Evolutionary conservation across 1,140 invertebrate genomes (phyloP).

Genomic region (Branchinecta lindahli): DNA sequence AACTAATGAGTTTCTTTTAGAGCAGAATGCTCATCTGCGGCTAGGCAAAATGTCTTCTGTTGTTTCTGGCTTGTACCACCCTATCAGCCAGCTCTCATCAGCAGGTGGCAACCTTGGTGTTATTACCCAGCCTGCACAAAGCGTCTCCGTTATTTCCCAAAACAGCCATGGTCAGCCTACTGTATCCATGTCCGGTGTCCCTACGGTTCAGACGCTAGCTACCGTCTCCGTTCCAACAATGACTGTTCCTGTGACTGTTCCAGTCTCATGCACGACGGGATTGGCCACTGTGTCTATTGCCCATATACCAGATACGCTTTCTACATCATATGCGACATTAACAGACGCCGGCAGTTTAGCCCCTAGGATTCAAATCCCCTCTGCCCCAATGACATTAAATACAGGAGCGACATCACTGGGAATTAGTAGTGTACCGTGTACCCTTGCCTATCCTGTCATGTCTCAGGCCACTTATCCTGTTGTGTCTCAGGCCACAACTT

Average conservation of each 20-base stretch:
- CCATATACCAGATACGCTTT: slow-evolving; percentile 23
- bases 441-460: not conserved
- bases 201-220: slow-evolving; percentile 25
- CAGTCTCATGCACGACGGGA: slow-evolving; percentile 4
- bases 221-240: slow-evolving; percentile 41
- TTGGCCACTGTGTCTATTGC: slow-evolving; percentile 21
- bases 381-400: slow-evolving; percentile 24
- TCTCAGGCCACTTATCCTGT: not conserved
- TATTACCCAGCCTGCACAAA: not conserved
- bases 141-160: not conserved
- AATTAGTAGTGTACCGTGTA: not conserved
- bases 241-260: slow-evolving; percentile 39
- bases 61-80: slow-evolving; percentile 25
- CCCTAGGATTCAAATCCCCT: slow-evolving; percentile 21
- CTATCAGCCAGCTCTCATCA: slow-evolving; percentile 18
- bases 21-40: slow-evolving; percentile 59
- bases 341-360: slow-evolving; percentile 20
- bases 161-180: not conserved
- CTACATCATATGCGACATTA: slow-evolving; percentile 21
- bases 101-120: slow-evolving; percentile 6
- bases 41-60: slow-evolving; percentile 42
- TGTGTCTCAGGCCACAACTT: not conserved
- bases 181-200: not conserved
- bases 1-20: slow-evolving; percentile 61
- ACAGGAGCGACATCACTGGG: slow-evolving; percentile 9